Evolutionary conservation across 2,888 invertebrate species (phyloP).

Genomic region (Steinernema hermaphroditum): DNA sequence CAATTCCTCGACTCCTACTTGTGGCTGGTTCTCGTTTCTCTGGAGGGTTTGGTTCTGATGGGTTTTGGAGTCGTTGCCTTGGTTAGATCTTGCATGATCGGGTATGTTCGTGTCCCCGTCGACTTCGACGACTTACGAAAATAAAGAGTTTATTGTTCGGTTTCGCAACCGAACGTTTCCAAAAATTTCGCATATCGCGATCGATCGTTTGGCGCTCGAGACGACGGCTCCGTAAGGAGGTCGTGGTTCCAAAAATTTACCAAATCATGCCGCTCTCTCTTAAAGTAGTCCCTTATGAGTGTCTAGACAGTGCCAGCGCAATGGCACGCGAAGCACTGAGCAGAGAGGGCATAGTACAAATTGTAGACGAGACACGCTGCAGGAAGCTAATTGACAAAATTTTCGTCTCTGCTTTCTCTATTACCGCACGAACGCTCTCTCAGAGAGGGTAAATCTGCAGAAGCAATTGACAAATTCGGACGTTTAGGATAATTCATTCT

Average conservation of each 20-base stretch:
- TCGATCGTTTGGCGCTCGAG: neutral
- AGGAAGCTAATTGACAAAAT: no score
- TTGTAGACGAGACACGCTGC: no score
- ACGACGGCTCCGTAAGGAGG: neutral
- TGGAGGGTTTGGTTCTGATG: neutral
- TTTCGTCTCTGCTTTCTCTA: no score
- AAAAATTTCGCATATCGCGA: neutral
- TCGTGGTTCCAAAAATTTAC: neutral
- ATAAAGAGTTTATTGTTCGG: neutral
- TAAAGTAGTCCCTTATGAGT: no score
- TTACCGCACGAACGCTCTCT: no score
- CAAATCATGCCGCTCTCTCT: no score
- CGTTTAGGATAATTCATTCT: no score
- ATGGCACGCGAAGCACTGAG: no score
- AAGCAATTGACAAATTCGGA: no score
- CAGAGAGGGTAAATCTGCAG: no score
- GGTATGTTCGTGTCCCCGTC: neutral
- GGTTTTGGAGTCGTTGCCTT: slow-evolving; percentile 9
- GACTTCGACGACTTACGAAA: neutral
- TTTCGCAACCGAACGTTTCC: neutral
- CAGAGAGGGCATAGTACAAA: no score
- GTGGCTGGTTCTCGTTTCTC: neutral
- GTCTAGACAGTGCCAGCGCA: no score
- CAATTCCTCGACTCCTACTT: slow-evolving; percentile 5
- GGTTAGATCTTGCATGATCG: neutral